A percentile compares a stretch with the other conserved stretches of the same genome.
Evolutionary conservation across 23 tunicate species (phyloP).

Genomic region (Corella eumyota): DNA sequence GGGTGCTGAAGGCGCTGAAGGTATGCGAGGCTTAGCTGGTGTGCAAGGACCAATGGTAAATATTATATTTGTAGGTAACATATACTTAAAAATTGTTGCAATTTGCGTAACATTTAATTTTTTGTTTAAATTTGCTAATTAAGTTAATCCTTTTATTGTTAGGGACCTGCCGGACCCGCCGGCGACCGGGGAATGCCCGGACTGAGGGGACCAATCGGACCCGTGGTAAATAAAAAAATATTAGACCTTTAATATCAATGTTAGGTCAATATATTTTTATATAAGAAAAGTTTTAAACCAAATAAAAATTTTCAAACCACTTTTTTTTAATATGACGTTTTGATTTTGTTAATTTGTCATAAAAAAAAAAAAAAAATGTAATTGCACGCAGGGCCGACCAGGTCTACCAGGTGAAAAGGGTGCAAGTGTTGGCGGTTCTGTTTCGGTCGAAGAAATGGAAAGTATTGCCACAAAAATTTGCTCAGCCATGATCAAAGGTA

Average conservation of each 20-base stretch:
- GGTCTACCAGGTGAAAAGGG: slow-evolving; percentile 43
- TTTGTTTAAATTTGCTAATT: too few relatives aligned
- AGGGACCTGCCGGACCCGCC: slow-evolving; percentile 33
- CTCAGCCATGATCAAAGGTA: slow-evolving; percentile 23
- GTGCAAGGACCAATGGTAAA: slow-evolving; percentile 4
- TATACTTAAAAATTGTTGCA: too few relatives aligned
- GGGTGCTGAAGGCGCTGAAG: slow-evolving; percentile 11
- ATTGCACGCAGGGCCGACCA: not conserved
- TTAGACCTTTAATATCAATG: not conserved
- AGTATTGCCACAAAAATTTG: slow-evolving; percentile 23
- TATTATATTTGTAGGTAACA: too few relatives aligned
- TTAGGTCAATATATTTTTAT: too few relatives aligned
- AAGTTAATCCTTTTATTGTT: not conserved
- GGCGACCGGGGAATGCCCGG: slow-evolving; percentile 13
- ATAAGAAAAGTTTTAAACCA: too few relatives aligned
- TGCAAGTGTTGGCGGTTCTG: slow-evolving; percentile 8
- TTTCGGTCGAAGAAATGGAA: slow-evolving; percentile 16
- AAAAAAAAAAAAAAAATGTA: not conserved
- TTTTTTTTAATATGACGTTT: not conserved
- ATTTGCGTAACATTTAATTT: too few relatives aligned
- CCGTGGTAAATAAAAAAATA: slow-evolving; percentile 4
- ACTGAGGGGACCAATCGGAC: not conserved
- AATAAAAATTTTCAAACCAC: too few relatives aligned
- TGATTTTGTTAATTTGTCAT: not conserved
- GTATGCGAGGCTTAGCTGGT: slow-evolving; percentile 12